phyloP scores from a whole-genome alignment of 2,888 invertebrate species.

The Caenorhabditis uteleia region DNA sequence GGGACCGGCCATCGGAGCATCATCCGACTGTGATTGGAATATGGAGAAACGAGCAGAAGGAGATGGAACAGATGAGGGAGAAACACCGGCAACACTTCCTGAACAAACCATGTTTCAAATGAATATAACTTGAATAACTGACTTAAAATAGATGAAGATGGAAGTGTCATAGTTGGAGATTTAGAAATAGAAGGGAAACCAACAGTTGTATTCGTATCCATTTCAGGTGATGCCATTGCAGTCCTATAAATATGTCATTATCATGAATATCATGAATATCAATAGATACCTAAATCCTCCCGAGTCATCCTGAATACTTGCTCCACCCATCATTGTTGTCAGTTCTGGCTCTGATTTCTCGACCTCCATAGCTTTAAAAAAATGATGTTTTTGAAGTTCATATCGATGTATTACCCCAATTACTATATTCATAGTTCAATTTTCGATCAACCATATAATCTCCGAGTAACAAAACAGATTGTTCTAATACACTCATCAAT shows the following conservation, averaged over 20 bases:
- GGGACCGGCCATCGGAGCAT: slow-evolving; percentile 2
- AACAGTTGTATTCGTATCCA: slow-evolving; percentile 26
- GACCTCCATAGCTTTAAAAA: slow-evolving; percentile 50
- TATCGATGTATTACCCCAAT: slow-evolving; percentile 41
- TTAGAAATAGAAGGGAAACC: slow-evolving; percentile 31
- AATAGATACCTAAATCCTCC: background rate
- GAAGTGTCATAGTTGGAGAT: slow-evolving; percentile 48
- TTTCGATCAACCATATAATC: slow-evolving; percentile 42
- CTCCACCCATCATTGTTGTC: slow-evolving; percentile 1
- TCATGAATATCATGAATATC: slow-evolving; percentile 4
- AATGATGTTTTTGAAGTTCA: slow-evolving; percentile 12
- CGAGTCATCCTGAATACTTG: slow-evolving; percentile 26
- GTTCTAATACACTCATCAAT: slow-evolving; percentile 59
- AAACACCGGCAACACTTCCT: background rate
- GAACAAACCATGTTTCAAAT: background rate
- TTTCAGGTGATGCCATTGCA: slow-evolving; percentile 1
- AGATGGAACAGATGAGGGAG: background rate
- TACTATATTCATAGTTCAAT: slow-evolving; percentile 33
- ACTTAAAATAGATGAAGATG: slow-evolving; percentile 43
- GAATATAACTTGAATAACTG: slow-evolving; percentile 3
- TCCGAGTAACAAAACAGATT: slow-evolving; percentile 51
- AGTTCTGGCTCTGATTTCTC: slow-evolving; percentile 35
- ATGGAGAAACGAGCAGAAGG: background rate
- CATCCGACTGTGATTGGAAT: slow-evolving; percentile 21
- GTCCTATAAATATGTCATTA: no score